Conservation (phyloP, 2,888 invertebrate species). For the Sphaerophoria rueppellii region DNA sequence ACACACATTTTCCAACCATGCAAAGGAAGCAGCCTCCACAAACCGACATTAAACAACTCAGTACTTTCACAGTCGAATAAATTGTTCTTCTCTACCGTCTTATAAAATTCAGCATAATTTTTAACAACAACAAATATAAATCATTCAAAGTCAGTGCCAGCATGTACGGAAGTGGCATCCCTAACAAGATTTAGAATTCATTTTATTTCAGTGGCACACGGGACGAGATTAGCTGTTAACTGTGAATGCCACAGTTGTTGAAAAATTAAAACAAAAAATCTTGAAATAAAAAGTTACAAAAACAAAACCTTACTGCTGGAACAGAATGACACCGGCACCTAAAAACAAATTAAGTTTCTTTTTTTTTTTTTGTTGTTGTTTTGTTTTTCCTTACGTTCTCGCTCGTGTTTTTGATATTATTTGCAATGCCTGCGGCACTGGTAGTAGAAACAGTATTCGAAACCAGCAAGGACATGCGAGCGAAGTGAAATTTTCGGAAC, state of each 20-base stretch:
- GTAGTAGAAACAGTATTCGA: no score
- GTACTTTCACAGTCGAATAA: no score
- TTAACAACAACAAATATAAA: slow-evolving; percentile 5
- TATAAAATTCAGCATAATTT: no score
- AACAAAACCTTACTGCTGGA: slow-evolving; percentile 1
- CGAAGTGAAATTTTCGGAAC: no score
- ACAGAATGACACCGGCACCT: slow-evolving; percentile 11
- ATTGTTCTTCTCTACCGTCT: no score
- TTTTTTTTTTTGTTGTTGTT: background rate
- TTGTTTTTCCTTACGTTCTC: background rate
- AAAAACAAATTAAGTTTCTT: slow-evolving; percentile 26
- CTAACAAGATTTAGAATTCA: slow-evolving; percentile 23
- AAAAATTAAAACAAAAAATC: background rate
- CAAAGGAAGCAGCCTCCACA: no score
- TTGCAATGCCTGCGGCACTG: no score
- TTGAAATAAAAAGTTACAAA: background rate
- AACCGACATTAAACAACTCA: no score
- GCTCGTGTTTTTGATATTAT: no score
- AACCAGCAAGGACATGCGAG: no score
- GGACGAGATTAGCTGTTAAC: slow-evolving; percentile 7
- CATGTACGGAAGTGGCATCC: background rate
- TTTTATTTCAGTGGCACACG: slow-evolving; percentile 6
- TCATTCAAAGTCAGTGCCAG: slow-evolving; percentile 23
- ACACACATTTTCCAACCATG: no score
- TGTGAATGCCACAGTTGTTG: background rate